A percentile compares a stretch with the other conserved stretches of the same genome.
Conservation (phyloP, 1,140 invertebrate species). For the Belonocnema kinseyi region DNA sequence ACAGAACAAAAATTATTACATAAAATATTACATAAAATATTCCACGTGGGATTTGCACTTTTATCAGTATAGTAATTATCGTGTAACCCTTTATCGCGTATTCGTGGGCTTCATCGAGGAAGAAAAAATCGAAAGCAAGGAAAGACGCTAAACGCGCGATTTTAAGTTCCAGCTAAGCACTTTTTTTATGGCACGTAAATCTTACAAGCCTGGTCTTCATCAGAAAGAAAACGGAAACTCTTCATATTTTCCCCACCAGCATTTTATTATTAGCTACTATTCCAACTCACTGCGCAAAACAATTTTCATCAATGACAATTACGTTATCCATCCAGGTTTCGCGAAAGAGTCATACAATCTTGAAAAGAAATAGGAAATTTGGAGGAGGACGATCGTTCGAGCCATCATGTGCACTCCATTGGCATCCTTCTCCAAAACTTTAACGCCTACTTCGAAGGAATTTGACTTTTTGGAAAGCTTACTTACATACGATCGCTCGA, state of each 20-base stretch:
- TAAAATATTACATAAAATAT: constrained; percentile 54
- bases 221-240: constrained; percentile 36
- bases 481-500: neutral
- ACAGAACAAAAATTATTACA: constrained; percentile 46
- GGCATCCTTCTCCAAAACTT: neutral
- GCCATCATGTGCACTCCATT: constrained; percentile 15
- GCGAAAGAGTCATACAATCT: constrained; percentile 21
- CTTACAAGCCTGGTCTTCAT: constrained; percentile 45
- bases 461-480: neutral
- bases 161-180: constrained; percentile 56
- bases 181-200: constrained; percentile 61
- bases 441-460: neutral
- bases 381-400: neutral
- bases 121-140: neutral
- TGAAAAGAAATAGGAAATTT: constrained; percentile 6
- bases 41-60: constrained; percentile 60
- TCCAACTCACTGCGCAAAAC: constrained; percentile 24
- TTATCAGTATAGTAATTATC: constrained; percentile 35
- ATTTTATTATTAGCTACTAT: constrained; percentile 27
- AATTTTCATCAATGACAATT: constrained; percentile 4
- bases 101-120: neutral
- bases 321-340: neutral
- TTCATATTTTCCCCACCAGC: neutral
- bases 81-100: neutral
- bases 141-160: constrained; percentile 41